Evolutionary conservation across 1,140 invertebrate genomes (phyloP), one percentile per base, ranked within the genome.

Genomic region (Leucophenga varia): DNA sequence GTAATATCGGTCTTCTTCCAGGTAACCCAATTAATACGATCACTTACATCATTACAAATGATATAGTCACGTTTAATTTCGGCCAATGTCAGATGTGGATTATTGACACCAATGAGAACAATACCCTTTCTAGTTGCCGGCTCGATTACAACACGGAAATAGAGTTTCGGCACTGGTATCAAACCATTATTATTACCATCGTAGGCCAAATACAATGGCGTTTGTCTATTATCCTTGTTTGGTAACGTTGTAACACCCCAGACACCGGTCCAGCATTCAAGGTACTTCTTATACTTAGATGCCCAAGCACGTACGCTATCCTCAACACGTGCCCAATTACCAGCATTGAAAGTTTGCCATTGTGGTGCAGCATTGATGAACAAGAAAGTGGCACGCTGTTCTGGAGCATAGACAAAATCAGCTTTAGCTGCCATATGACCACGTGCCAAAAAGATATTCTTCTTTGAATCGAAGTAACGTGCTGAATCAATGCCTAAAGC

Each of bases 341-440:
- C 80, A 30, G 74, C 79, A 51, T 84, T 84, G 41, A 85, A 80
- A 6, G 76, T 79, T 44, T 84, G 80, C 83, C 83, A 86, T 57
- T 65, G 82, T 5, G 82, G 82, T 9, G 78, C 81, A 6, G 75
- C 78, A 59, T 86, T 86, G 14, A 82, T 78, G 57, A 81, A 85
- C 50, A 79, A 80, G 61, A 82, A 85, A 0, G 82, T 83, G 10
- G 81, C 71, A 1, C 79, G 75, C 57, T 86, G 82, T 25, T 81
- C 80, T 2, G 78, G 64, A 1, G 78, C 81, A 51, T 78, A 83
- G 0, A 85, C 75, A 40, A 81, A 82, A 56, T 88, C 85, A 13
- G 77, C 80, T 59, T 85, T 84, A 19, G 85, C 84, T 1, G 80
- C 74, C 36, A 87, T 75, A 55, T 87, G 86, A 16, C 85, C 85